Evolutionary conservation across 2,888 invertebrate genomes (phyloP), one percentile per base, ranked within the genome.

Genomic region (Drosophila algonquin): DNA sequence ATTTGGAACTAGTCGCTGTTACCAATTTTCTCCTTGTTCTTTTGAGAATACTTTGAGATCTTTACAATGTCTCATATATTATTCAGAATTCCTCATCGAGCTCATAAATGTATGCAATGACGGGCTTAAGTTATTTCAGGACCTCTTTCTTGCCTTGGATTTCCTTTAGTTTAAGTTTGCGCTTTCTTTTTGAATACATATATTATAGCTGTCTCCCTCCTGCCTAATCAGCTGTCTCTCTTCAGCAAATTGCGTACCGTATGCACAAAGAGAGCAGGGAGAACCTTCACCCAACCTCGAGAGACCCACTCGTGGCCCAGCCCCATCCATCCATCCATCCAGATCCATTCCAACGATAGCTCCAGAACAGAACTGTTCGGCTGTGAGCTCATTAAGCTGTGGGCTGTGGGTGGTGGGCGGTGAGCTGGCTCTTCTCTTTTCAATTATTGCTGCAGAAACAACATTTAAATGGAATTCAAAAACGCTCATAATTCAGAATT

Each of bases 401-500:
- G 63, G 84, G 77, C 87, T 1, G 21, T 21, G 21, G 21, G 21
- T 3, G 21, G 21, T 21, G 21, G 21, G 21, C 21, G 21, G 73
- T 72, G 63, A 81, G 24, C 24, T 24, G 24, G 24, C 5, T 47
- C 32, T 10, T 47, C 52, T 70, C 76, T 68, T 77, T 71, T 48
- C 78, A 83, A 78, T 86, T 86, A 82, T 77, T 69, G 68, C 53
- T n/a, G 44, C 46, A 64, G 52, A 62, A 60, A 52, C 63, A 81
- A 67, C 76, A 79, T 84, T 87, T 85, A 82, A 83, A 83, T 87
- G 86, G 73, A 72, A 85, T 87, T 85, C 88, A 83, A 76, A 87
- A 72, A 61, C 69, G 77, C 82, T 81, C 84, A 79, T 81, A 87
- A 83, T 83, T 87, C 85, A 84, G 82, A 84, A 84, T 84, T 84